These are phyloP conservation scores for Papilio gigon DNA, from an alignment of 2,888 invertebrate species.

Conservation along the genomic window DNA sequence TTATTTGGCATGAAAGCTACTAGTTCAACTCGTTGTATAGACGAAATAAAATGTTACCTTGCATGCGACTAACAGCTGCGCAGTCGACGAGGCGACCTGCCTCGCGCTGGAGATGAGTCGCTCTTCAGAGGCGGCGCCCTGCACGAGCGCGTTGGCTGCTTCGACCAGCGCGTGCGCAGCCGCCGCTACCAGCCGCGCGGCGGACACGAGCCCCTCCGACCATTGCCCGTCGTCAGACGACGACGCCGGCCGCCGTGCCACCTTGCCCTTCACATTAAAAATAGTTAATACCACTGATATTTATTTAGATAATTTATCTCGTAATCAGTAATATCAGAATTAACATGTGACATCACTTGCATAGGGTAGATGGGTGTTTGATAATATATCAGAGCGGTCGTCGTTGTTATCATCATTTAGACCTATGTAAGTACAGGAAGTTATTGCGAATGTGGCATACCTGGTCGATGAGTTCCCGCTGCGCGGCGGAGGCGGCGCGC, in stretches of 20 bases:
- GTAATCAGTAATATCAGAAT: not conserved
- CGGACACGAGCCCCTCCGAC: constrained; percentile 98
- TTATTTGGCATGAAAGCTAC: too few relatives aligned
- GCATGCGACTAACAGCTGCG: constrained; percentile 98
- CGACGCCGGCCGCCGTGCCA: constrained; percentile 89
- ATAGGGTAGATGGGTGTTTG: too few relatives aligned
- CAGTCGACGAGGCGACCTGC: constrained; percentile 98
- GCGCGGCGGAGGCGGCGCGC: constrained; percentile 98
- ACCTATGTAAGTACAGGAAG: not conserved
- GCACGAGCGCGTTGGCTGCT: constrained; percentile 98
- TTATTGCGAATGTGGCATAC: constrained; percentile 48
- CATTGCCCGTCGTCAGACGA: constrained; percentile 98
- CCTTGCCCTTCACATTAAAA: constrained; percentile 85
- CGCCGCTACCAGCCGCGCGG: constrained; percentile 97
- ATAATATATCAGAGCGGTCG: constrained; percentile 40
- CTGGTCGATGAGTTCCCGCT: constrained; percentile 95
- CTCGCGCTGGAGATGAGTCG: constrained; percentile 97
- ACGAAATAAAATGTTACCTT: constrained; percentile 81
- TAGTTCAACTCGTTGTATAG: not conserved
- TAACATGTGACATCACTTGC: not conserved
- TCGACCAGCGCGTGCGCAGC: constrained; percentile 99
- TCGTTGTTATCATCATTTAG: constrained; percentile 36
- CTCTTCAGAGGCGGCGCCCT: constrained; percentile 95
- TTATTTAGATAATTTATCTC: not conserved
- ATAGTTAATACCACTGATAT: not conserved